A percentile compares a stretch with the other conserved stretches of the same genome.
These are phyloP conservation scores for Peromyscus polionotus DNA, from an alignment of 2,113 vertebrate genomes.

Conservation along the genomic window DNA sequence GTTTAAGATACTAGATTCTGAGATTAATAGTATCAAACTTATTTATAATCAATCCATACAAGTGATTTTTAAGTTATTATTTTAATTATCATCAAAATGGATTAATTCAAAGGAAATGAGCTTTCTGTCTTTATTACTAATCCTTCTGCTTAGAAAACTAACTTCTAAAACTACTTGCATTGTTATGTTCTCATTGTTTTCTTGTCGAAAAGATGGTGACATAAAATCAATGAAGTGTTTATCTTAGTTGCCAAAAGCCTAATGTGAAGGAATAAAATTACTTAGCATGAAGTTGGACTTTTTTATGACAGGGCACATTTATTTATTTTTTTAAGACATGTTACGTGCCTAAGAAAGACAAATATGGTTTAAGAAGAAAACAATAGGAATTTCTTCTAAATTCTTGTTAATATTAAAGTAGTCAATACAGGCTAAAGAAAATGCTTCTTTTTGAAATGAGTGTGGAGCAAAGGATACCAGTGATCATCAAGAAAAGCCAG, in stretches of 20 bases:
- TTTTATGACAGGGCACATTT: slow-evolving; percentile 72
- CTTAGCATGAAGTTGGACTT: slow-evolving; percentile 84
- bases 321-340: slow-evolving; percentile 74
- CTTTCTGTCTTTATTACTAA: slow-evolving; percentile 73
- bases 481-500: slow-evolving; percentile 6
- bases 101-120: slow-evolving; percentile 73
- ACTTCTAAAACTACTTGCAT: slow-evolving; percentile 80
- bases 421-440: neutral
- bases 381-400: slow-evolving; percentile 32
- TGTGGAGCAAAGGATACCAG: neutral
- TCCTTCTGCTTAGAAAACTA: slow-evolving; percentile 78
- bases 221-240: slow-evolving; percentile 88
- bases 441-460: neutral
- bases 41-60: neutral
- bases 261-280: slow-evolving; percentile 87
- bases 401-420: slow-evolving; percentile 55
- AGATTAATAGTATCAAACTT: neutral
- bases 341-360: slow-evolving; percentile 69
- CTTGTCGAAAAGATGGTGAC: slow-evolving; percentile 81
- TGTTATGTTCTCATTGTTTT: slow-evolving; percentile 85
- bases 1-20: slow-evolving; percentile 38
- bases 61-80: slow-evolving; percentile 59
- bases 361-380: slow-evolving; percentile 54
- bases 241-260: slow-evolving; percentile 85
- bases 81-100: slow-evolving; percentile 69